Evolutionary conservation across 2,113 vertebrate genomes (phyloP), one percentile per base, ranked within the genome.

Genomic region (Climacteris rufus): DNA sequence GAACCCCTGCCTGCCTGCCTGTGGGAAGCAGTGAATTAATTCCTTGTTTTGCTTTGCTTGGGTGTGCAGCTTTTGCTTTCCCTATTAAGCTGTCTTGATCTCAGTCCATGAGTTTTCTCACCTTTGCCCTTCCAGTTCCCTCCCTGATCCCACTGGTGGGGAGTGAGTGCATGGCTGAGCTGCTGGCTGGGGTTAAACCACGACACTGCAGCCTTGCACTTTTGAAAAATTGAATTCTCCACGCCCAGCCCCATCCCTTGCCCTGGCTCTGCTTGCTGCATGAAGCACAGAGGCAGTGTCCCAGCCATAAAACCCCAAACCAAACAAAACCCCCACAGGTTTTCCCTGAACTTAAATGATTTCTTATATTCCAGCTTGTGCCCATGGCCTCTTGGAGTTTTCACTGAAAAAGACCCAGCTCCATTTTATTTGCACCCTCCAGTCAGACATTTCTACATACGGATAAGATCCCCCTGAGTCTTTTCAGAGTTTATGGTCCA

Each of bases 181-280:
- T 60, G 23, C n/a, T 35, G n/a, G 9, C n/a, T 60, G 24, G 35
- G 24, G 35, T 39, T 61, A 61, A 71, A 3, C 16, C 35, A 64
- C 30, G 30, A 2, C 47, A 21, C 3, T 22, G 7, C 3, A 57
- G 28, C n/a, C n/a, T n/a, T n/a, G n/a, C n/a, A n/a, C n/a, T n/a
- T n/a, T n/a, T n/a, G n/a, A n/a, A n/a, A n/a, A n/a, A n/a, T n/a
- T n/a, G n/a, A n/a, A n/a, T n/a, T n/a, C n/a, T n/a, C n/a, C n/a
- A n/a, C n/a, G n/a, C n/a, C n/a, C n/a, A n/a, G n/a, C n/a, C n/a
- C n/a, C n/a, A n/a, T n/a, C n/a, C n/a, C n/a, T n/a, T n/a, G n/a
- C n/a, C n/a, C n/a, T n/a, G n/a, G n/a, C n/a, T n/a, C n/a, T n/a
- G n/a, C n/a, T n/a, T n/a, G n/a, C n/a, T n/a, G n/a, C n/a, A n/a